Base-by-base conservation (phyloP, 2,888 invertebrate species). In the Dermolepida albohirtum region DNA sequence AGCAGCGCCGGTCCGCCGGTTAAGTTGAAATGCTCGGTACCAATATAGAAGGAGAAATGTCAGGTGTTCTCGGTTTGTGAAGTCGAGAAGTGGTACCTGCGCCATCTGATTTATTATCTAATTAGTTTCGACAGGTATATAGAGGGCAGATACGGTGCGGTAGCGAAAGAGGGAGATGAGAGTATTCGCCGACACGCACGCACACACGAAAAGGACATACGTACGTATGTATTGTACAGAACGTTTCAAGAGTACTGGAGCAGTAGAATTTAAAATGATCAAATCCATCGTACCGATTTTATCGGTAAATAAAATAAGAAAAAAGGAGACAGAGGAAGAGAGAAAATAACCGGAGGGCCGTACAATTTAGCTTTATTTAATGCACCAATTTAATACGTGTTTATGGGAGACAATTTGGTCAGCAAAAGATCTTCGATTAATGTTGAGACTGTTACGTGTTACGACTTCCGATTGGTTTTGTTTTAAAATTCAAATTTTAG, bases 121-220 rank as follows among this genome's bases (percentile, higher is more conserved):
- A 82, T 82, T 82, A 82, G 80, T 79, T 75, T 75, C 73, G 82
- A 82, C 82, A 82, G 82, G 79, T 81, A 81, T 81, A 81, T 81
- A 78, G 79, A 79, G 80, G 66, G 65, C 81, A 78, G 81, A 78
- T 80, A 80, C 71, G 75, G 79, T 59, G 59, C 41, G 44, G 64
- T 59, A 59, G 59, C 59, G 29, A 44, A 44, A 27, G 59, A 59
- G 27, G 34, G 40, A 44, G 44, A 44, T 29, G 29, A 10, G 8
- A 54, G 27, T 50, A 22, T 29, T 11, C 14, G 1, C 14, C n/a
- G 44, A n/a, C 12, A 14, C 14, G 44, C 54, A 29, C 16, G 16
- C 40, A 40, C 14, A 17, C 16, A 54, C 12, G 29, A 10, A 51
- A 29, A 51, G 29, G 22, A 22, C 22, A 29, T 12, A 22, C 49